A percentile compares a stretch with the other conserved stretches of the same genome.
These are phyloP conservation scores for Chironomus tepperi DNA, from an alignment of 1,140 invertebrate genomes.

Conservation along the genomic window DNA sequence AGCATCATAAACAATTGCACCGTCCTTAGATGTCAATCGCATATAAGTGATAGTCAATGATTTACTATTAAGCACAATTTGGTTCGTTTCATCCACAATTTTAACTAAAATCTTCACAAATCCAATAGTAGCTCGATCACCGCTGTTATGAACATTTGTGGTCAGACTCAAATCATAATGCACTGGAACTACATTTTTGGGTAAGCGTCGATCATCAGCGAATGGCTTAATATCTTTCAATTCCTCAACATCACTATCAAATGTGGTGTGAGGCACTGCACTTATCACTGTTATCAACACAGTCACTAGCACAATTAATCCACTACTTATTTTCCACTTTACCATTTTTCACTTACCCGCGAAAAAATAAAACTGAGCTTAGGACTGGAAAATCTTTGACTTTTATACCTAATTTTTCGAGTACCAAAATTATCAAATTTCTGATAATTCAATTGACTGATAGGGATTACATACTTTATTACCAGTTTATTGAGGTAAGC, in stretches of 20 bases:
- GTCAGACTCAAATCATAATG: neutral
- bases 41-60: neutral
- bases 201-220: slow-evolving; percentile 26
- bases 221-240: neutral
- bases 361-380: neutral
- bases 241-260: neutral
- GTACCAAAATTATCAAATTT: neutral
- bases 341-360: neutral
- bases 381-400: neutral
- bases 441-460: neutral
- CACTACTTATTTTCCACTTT: neutral
- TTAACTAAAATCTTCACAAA: neutral
- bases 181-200: neutral
- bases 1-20: neutral
- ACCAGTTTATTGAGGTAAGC: too few relatives aligned
- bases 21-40: neutral
- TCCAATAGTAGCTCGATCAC: neutral
- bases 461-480: neutral
- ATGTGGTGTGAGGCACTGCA: neutral
- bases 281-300: neutral
- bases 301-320: neutral
- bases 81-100: neutral
- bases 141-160: slow-evolving; percentile 6
- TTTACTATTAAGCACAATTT: neutral
- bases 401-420: neutral